A percentile compares a stretch with the other conserved stretches of the same genome.
These are phyloP conservation scores for Ceratina calcarata DNA, from an alignment of 1,140 invertebrate genomes.

Conservation along the genomic window DNA sequence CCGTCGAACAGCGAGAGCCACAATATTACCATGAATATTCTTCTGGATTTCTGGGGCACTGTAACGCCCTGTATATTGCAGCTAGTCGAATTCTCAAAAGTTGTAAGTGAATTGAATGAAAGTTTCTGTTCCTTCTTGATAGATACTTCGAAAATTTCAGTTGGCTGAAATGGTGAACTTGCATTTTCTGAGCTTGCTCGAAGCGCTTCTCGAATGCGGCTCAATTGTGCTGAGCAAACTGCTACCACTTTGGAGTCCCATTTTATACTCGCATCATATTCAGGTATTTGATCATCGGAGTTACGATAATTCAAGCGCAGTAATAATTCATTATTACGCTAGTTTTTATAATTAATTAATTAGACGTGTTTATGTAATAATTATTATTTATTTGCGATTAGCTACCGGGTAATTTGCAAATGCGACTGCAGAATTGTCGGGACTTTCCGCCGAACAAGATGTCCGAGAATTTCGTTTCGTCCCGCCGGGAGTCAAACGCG, in stretches of 20 bases:
- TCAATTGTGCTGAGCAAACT: constrained; percentile 94
- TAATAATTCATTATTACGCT: too few species aligned
- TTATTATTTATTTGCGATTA: constrained; percentile 75
- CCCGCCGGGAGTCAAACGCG: constrained; percentile 77
- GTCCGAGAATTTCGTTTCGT: constrained; percentile 69
- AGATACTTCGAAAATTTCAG: constrained; percentile 79
- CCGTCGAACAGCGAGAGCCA: constrained; percentile 86
- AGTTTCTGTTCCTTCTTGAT: not conserved
- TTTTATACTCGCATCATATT: constrained; percentile 92
- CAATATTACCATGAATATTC: constrained; percentile 87
- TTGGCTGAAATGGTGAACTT: constrained; percentile 98
- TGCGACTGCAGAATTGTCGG: constrained; percentile 93
- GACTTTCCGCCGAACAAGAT: constrained; percentile 85
- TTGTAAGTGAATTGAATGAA: constrained; percentile 82
- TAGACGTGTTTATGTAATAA: not conserved
- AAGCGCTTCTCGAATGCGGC: constrained; percentile 97
- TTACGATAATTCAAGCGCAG: not conserved
- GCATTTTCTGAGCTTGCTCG: constrained; percentile 97
- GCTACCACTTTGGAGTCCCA: constrained; percentile 93
- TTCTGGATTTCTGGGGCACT: constrained; percentile 99
- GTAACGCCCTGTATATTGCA: constrained; percentile 97
- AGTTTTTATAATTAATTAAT: not conserved
- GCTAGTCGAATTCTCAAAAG: constrained; percentile 95
- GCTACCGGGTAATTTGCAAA: constrained; percentile 94
- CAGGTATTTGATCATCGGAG: constrained; percentile 81